These are phyloP conservation scores for Pipistrellus pygmaeus DNA, from an alignment of 2,797 vertebrate species.

Conservation along the genomic window DNA sequence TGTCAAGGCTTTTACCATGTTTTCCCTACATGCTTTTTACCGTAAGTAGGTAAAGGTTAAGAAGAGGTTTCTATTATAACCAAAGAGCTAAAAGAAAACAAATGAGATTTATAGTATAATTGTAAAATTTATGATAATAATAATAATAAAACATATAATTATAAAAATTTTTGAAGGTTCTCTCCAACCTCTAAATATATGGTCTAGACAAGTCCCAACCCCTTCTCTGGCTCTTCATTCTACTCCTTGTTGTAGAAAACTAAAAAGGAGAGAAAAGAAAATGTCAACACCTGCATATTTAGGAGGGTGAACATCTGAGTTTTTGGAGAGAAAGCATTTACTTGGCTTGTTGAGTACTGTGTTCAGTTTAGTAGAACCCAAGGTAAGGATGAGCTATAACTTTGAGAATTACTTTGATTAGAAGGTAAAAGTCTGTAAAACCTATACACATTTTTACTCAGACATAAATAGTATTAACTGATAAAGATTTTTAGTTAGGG, in stretches of 20 bases:
- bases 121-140: background rate
- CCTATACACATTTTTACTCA: background rate
- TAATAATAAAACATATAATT: background rate
- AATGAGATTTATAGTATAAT: background rate
- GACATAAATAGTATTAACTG: background rate
- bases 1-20: background rate
- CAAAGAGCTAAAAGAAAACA: background rate
- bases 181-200: background rate
- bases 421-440: background rate
- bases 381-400: background rate
- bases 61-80: background rate
- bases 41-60: background rate
- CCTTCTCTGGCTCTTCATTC: background rate
- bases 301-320: background rate
- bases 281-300: background rate
- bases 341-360: background rate
- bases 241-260: background rate
- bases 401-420: slow-evolving; percentile 16
- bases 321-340: background rate
- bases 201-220: no score
- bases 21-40: accelerated
- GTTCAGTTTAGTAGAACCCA: background rate
- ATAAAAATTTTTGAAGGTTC: background rate
- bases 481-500: background rate
- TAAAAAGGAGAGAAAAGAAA: background rate